Base-by-base conservation (phyloP, 2,113 vertebrate genomes). In the Peromyscus leucopus region DNA sequence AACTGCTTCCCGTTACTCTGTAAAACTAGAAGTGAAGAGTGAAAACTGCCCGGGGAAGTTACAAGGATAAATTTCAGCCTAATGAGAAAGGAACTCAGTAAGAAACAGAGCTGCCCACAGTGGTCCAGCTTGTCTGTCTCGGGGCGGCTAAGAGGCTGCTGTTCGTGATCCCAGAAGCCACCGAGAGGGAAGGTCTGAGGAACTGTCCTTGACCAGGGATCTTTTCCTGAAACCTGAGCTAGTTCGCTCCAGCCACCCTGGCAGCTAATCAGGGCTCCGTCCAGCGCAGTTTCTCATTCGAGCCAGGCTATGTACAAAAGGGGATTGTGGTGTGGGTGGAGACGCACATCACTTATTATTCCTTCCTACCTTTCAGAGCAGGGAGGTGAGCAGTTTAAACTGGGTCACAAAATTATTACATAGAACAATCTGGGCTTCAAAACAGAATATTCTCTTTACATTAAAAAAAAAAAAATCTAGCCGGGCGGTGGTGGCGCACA, bases 11-110 rank as follows among this genome's bases (percentile, higher is more conserved):
- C 31, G 12, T 76, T 96, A 36, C 59, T 74, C 67, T 74, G 48
- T 88, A 91, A 92, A 92, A 95, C 26, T 16, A 88, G 95, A 94
- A 93, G 55, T 55, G 74, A 92, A 46, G 88, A 86, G 85, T 65
- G 5, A 59, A 97, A 96, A 48, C 83, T 63, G 63, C 59, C 39
- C 42, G 51, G 76, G 46, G 36, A 78, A 78, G 31, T 82, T n/a
- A 57, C 42, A 88, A 76, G n/a, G 39, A 75, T 71, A 92, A 12
- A 65, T 78, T 90, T 93, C 79, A 87, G 87, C 51, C 78, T 83
- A 82, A 83, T 65, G 78, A 92, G 72, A 78, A 94, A 86, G 88
- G 65, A 96, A 51, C 59, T 55, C 12, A 26, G 71, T 12, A 48
- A 57, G 28, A 92, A 89, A 59, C 75, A 88, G 88, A 85, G 69